Evolutionary conservation across 23 tunicate genomes (phyloP).

Genomic region (Halocynthia roretzi): DNA sequence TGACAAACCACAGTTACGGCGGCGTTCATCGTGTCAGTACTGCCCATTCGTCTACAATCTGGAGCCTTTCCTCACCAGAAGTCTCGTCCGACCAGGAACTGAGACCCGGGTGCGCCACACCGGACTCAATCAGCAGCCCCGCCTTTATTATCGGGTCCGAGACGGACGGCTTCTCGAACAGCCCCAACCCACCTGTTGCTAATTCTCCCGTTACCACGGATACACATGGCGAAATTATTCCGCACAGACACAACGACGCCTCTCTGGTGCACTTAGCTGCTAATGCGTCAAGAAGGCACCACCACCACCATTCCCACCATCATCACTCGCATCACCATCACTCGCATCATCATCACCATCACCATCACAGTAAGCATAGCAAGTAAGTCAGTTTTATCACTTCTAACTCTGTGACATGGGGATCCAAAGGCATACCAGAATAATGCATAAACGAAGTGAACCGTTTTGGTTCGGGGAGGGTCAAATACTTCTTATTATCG

Average conservation of each 20-base stretch:
- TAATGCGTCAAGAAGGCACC: slow-evolving; percentile 50
- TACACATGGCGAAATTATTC: not conserved
- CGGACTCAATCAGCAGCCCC: slow-evolving; percentile 23
- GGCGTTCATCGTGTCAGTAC: not conserved
- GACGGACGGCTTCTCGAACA: not conserved
- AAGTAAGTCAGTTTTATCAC: slow-evolving; percentile 6
- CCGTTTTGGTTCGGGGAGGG: not conserved
- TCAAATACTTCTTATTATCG: too few relatives aligned
- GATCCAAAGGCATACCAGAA: too few relatives aligned
- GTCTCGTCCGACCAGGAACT: slow-evolving; percentile 74
- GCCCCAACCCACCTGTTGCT: slow-evolving; percentile 1
- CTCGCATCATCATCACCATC: slow-evolving; percentile 90
- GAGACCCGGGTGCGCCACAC: slow-evolving; percentile 16
- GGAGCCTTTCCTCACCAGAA: slow-evolving; percentile 81
- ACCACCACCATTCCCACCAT: slow-evolving; percentile 57
- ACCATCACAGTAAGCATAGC: slow-evolving; percentile 45
- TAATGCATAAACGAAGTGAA: not conserved
- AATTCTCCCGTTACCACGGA: slow-evolving; percentile 24
- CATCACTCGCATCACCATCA: slow-evolving; percentile 65
- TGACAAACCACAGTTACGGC: not conserved
- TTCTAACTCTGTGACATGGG: not conserved
- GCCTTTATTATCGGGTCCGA: slow-evolving; percentile 40
- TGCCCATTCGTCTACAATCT: slow-evolving; percentile 8
- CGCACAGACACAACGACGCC: slow-evolving; percentile 14
- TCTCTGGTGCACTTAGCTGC: slow-evolving; percentile 43